Evolutionary conservation across 92 coral and sea anemone species (phyloP), one percentile per base, ranked within the genome.

Genomic region (Isaurus tuberculatus): DNA sequence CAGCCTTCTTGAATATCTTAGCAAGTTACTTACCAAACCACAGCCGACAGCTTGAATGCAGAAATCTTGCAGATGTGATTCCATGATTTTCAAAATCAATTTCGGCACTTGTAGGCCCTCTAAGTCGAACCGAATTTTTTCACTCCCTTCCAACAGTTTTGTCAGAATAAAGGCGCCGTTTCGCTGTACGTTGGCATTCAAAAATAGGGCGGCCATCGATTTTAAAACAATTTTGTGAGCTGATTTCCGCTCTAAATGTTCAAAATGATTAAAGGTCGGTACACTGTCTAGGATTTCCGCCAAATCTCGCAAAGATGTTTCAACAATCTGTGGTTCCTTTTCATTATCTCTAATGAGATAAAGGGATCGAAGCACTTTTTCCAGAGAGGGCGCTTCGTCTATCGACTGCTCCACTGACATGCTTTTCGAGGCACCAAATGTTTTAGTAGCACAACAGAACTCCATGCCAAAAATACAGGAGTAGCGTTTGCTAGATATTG

Each of bases 41-140:
- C 98, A 94, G 8, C 84, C 81, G 2, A 89, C 51, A 32, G 88
- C 93, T 67, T 94, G 98, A 23, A 87, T 87, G 43, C 89, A 85
- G 32, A 73, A 29, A 44, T 89, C 90, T 49, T 89, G 72, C 13
- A 78, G 43, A 61, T 80, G 84, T 0, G 74, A 31, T 17, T 70
- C 20, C 98, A 94, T 94, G 36, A 88, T 43, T 85, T 85, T 72
- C 70, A 89, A 23, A 23, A 87, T 51, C 25, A 74, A 65, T 73
- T 73, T 69, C 42, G 84, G 93, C 19, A 86, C 66, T 8, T 85
- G 72, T 6, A 61, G 78, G 4, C 30, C 30, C 23, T 70, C 75
- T 2, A 94, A 84, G 8, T 91, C 71, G 1, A 43, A 72, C 63
- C 84, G 86, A 13, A 85, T 26, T 75, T 65, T 57, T 25, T 86